phyloP scores from a whole-genome alignment of 2,113 vertebrate species.

The Macrotis lagotis region DNA sequence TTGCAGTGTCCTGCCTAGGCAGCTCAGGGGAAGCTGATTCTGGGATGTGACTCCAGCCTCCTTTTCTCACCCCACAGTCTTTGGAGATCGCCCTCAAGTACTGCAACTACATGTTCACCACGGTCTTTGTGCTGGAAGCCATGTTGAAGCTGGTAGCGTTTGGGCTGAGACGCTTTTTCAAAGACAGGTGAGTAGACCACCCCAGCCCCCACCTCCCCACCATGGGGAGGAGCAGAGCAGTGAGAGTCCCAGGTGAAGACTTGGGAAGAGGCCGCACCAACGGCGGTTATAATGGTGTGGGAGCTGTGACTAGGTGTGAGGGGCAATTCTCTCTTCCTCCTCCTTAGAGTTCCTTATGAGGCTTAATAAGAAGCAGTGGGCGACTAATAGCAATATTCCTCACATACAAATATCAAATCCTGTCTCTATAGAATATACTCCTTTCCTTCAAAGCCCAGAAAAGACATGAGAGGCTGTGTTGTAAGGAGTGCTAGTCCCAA shows the following conservation, averaged over 20 bases:
- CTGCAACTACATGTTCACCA: constrained; percentile 99
- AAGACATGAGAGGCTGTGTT: neutral
- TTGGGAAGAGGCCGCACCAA: neutral
- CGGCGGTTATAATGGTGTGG: neutral
- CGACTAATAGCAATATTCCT: neutral
- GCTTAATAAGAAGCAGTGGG: neutral
- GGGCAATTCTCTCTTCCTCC: neutral
- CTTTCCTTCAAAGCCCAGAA: neutral
- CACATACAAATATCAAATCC: too few species aligned
- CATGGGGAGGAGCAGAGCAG: neutral
- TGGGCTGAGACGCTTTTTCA: constrained; percentile 97
- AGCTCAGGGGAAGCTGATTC: neutral
- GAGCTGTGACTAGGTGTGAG: neutral
- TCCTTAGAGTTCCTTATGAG: neutral
- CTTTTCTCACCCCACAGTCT: constrained; percentile 85
- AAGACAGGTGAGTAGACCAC: constrained; percentile 90
- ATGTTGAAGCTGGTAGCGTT: constrained; percentile 96
- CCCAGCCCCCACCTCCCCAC: neutral
- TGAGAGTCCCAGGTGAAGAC: neutral
- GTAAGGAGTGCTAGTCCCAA: neutral
- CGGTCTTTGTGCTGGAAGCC: constrained; percentile 96
- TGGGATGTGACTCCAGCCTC: rapidly evolving
- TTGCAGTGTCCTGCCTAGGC: neutral
- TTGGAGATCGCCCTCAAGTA: constrained; percentile 97
- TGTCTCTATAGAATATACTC: neutral